These are phyloP conservation scores for Chelonus formosanus DNA, from an alignment of 2,888 invertebrate species.

Conservation along the genomic window DNA sequence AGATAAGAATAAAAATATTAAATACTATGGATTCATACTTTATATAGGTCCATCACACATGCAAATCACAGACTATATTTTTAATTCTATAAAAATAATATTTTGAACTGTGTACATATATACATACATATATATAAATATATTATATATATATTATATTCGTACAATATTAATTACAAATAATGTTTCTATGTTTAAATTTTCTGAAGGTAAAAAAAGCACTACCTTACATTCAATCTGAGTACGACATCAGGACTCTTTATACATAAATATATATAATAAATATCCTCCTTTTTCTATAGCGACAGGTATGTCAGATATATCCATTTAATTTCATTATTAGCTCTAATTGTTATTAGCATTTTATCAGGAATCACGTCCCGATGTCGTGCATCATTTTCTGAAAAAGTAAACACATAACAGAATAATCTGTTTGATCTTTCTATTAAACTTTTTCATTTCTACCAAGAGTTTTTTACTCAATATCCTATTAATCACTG, in stretches of 20 bases:
- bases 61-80: conserved; percentile 64
- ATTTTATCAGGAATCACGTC: no score
- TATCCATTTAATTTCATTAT: no score
- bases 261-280: not conserved
- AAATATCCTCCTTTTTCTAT: conserved; percentile 6
- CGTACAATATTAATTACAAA: conserved; percentile 57
- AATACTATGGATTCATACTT: conserved; percentile 46
- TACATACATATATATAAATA: conserved; percentile 38
- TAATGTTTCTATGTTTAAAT: conserved; percentile 59
- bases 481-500: no score
- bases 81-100: conserved; percentile 63
- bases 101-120: conserved; percentile 61
- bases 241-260: conserved; percentile 25
- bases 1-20: conserved; percentile 25
- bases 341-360: no score
- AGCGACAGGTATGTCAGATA: no score
- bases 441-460: no score
- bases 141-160: conserved; percentile 51
- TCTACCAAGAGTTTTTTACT: no score
- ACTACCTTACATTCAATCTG: conserved; percentile 39
- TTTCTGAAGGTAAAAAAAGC: conserved; percentile 39
- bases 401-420: no score
- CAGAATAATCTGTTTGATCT: no score
- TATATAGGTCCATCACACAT: conserved; percentile 58
- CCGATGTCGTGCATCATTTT: no score